A percentile compares a stretch with the other conserved stretches of the same genome.
phyloP scores from a whole-genome alignment of 1,140 invertebrate genomes.

The Hylaeus anthracinus region DNA sequence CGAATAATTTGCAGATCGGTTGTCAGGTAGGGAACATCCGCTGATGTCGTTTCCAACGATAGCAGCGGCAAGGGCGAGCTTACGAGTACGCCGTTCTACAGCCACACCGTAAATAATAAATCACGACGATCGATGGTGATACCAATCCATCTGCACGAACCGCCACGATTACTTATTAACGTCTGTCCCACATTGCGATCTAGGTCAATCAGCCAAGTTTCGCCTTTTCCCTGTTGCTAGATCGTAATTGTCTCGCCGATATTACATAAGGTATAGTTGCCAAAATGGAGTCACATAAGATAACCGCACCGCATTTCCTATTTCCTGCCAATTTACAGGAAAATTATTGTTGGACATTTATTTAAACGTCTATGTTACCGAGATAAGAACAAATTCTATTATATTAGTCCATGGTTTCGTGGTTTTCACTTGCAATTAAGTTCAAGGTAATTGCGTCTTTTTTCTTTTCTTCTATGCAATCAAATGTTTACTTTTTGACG shows the following conservation, averaged over 20 bases:
- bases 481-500: too few relatives aligned
- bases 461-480: too few relatives aligned
- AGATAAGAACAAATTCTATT: too few relatives aligned
- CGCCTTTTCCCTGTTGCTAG: constrained; percentile 31
- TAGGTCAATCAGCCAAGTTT: constrained; percentile 61
- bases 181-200: constrained; percentile 70
- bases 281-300: too few relatives aligned
- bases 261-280: background rate
- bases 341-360: too few relatives aligned
- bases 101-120: constrained; percentile 71
- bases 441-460: too few relatives aligned
- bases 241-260: background rate
- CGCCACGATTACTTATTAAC: constrained; percentile 72
- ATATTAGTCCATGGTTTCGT: too few relatives aligned
- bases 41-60: constrained; percentile 31
- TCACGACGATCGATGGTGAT: constrained; percentile 67
- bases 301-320: too few relatives aligned
- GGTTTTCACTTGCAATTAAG: too few relatives aligned
- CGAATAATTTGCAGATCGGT: constrained; percentile 26
- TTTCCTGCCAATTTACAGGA: too few relatives aligned
- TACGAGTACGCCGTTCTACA: constrained; percentile 51
- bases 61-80: constrained; percentile 54
- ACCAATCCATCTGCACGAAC: constrained; percentile 61
- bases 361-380: too few relatives aligned
- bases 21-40: background rate